Conservation (phyloP, 2,113 vertebrate species). For the Ophthalmolycus amberensis region DNA sequence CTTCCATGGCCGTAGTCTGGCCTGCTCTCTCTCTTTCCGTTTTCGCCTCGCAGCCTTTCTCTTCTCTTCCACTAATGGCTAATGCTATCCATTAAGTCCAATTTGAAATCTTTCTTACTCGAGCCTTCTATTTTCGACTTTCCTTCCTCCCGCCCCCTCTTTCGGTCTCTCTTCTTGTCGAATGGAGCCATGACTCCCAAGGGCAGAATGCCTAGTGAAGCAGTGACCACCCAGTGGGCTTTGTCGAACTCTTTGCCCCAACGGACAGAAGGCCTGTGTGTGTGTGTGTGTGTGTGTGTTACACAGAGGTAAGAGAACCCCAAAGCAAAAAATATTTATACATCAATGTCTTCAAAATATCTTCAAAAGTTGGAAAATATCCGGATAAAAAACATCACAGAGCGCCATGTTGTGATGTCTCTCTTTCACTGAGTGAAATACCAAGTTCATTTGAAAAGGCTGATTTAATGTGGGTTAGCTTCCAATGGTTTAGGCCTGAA, state of each 20-base stretch:
- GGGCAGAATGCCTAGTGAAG: constrained; percentile 52
- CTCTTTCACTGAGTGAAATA: neutral
- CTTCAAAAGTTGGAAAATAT: neutral
- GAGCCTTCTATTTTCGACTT: constrained; percentile 52
- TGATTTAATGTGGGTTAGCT: neutral
- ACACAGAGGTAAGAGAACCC: constrained; percentile 3
- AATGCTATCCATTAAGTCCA: constrained; percentile 40
- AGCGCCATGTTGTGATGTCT: neutral
- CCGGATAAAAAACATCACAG: neutral
- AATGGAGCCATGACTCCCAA: constrained; percentile 58
- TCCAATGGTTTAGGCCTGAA: too few species aligned
- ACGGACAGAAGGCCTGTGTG: constrained; percentile 41
- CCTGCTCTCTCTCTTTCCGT: constrained; percentile 34
- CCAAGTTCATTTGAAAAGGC: neutral
- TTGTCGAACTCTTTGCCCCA: constrained; percentile 60
- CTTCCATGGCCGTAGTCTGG: constrained; percentile 44
- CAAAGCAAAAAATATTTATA: neutral
- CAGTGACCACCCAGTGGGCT: constrained; percentile 73
- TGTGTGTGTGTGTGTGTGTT: constrained; percentile 15
- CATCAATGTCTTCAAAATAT: neutral
- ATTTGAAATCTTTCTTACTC: constrained; percentile 40
- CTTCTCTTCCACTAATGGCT: constrained; percentile 41
- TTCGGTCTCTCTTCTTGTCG: constrained; percentile 41
- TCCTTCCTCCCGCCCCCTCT: constrained; percentile 9
- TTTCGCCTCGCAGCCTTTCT: constrained; percentile 29